These are phyloP conservation scores for Sesamia nonagrioides DNA, from an alignment of 1,140 invertebrate genomes.

Conservation along the genomic window DNA sequence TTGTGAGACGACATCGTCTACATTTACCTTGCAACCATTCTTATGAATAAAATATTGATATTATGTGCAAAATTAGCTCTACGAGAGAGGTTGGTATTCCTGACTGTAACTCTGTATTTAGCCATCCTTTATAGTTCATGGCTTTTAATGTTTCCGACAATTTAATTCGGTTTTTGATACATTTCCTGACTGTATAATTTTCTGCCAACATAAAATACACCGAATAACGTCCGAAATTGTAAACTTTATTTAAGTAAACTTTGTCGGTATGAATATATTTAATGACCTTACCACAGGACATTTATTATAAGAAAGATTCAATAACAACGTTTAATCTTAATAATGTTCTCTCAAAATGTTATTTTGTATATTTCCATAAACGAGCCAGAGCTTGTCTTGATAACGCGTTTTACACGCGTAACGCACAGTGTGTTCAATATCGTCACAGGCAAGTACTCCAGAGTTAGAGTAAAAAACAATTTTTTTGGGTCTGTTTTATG, in stretches of 20 bases:
- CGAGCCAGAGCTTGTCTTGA: too few species aligned
- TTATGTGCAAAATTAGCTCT: constrained; percentile 20
- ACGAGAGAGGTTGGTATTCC: constrained; percentile 19
- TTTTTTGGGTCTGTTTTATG: too few species aligned
- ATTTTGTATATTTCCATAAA: too few species aligned
- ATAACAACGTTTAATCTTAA: not conserved
- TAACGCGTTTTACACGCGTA: too few species aligned
- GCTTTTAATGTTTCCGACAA: not conserved
- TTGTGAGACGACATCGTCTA: not conserved
- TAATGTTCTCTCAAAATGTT: too few species aligned
- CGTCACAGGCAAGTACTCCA: not conserved
- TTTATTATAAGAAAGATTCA: not conserved
- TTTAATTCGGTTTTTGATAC: not conserved
- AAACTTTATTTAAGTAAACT: not conserved
- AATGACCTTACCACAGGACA: not conserved
- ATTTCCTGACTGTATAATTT: not conserved
- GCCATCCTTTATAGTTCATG: not conserved
- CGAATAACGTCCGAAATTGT: too few species aligned
- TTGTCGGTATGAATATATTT: not conserved
- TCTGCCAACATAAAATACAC: too few species aligned
- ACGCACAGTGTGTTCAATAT: too few species aligned
- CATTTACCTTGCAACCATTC: constrained; percentile 19
- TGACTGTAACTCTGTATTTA: constrained; percentile 6
- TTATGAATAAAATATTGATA: constrained; percentile 17
- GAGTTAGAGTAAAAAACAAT: too few species aligned